Evolutionary conservation across 2,113 vertebrate species (phyloP).

Genomic region (Campylomormyrus numenius): DNA sequence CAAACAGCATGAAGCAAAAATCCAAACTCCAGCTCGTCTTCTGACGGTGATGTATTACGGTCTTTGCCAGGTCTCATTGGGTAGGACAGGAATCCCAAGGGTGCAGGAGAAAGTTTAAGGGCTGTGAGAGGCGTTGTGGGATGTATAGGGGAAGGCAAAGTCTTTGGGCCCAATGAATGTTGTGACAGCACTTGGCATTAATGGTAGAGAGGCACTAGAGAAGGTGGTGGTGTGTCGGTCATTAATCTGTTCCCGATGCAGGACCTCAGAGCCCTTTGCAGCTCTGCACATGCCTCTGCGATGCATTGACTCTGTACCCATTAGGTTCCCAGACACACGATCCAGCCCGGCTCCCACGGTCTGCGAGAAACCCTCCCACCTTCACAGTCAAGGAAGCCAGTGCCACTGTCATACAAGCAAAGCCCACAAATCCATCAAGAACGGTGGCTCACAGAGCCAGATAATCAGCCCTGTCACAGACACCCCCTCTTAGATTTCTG

Average conservation of each 20-base stretch:
- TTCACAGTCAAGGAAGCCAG: background rate
- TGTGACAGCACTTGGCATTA: background rate
- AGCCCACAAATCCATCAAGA: background rate
- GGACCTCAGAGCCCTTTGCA: slow-evolving; percentile 19
- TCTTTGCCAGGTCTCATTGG: background rate
- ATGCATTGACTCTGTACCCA: background rate
- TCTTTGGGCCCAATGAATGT: background rate
- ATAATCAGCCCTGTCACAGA: background rate
- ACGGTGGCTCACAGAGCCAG: background rate
- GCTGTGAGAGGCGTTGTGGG: background rate
- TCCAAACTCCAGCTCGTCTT: background rate
- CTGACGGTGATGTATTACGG: slow-evolving; percentile 16
- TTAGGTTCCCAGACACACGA: background rate
- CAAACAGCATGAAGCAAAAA: slow-evolving; percentile 12
- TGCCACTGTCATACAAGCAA: background rate
- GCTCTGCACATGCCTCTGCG: background rate
- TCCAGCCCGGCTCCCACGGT: background rate
- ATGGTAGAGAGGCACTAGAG: background rate
- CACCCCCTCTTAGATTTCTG: background rate
- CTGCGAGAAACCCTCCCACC: background rate
- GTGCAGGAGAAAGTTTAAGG: background rate
- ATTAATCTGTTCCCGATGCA: slow-evolving; percentile 34
- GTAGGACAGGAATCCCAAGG: background rate
- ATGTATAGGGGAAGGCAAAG: background rate
- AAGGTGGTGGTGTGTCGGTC: background rate